A percentile compares a stretch with the other conserved stretches of the same genome.
phyloP scores from a whole-genome alignment of 2,888 invertebrate species.

The Eupithecia insigniata region DNA sequence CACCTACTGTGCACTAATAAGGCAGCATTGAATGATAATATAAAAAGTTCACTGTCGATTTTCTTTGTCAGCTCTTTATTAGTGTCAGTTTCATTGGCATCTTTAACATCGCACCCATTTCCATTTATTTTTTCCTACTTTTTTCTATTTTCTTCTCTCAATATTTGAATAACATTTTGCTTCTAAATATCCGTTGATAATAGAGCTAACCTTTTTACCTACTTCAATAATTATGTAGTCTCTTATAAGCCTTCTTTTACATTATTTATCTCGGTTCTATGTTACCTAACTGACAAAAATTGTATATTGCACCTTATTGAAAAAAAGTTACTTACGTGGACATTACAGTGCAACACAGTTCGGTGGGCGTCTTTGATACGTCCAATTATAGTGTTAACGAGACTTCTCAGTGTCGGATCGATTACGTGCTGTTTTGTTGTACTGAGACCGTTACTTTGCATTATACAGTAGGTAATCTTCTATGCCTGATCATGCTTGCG shows the following conservation, averaged over 20 bases:
- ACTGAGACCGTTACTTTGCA: conserved; percentile 35
- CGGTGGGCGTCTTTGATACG: conserved; percentile 44
- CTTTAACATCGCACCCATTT: background rate
- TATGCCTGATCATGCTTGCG: background rate
- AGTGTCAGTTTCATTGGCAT: background rate
- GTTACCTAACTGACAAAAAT: background rate
- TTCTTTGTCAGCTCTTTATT: conserved; percentile 1
- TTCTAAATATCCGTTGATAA: too few species aligned
- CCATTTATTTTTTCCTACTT: background rate
- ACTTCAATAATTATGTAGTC: background rate
- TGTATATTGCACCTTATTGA: background rate
- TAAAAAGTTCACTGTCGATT: background rate
- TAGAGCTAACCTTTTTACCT: background rate
- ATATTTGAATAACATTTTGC: too few species aligned
- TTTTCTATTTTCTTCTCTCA: background rate
- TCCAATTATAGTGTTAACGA: conserved; percentile 48
- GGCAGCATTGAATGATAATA: background rate
- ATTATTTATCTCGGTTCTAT: background rate
- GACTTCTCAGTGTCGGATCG: conserved; percentile 40
- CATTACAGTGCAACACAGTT: conserved; percentile 30
- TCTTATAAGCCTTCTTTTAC: background rate
- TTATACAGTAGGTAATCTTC: conserved; percentile 21
- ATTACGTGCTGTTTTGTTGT: conserved; percentile 38
- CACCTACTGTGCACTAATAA: conserved; percentile 24
- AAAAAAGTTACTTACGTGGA: conserved; percentile 32